Base-by-base conservation (phyloP, 37 sponge, comb jelly and placozoan species). In the Aphrocallistes beatrix region DNA sequence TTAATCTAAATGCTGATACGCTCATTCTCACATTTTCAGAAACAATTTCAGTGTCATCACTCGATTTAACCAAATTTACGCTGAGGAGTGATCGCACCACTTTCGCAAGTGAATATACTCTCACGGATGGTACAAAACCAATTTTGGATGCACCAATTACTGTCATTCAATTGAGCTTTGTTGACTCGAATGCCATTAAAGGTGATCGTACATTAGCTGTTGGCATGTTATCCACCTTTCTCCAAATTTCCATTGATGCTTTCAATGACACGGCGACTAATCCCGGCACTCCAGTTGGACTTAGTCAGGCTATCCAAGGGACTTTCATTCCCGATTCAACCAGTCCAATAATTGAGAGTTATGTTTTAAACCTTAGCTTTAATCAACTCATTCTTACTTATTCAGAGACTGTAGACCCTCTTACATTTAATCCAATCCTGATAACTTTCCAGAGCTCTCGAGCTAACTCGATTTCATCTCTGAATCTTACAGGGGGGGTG, bases 21-120 rank as follows among this genome's bases (percentile, higher is more conserved):
- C 82, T 94, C 0, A 88, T 90, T 32, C 83, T 95, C 30, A 93
- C 90, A 0, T 95, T 95, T 83, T 87, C 90, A 69, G 96, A 95
- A 51, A 90, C 96, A 37, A 92, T 95, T 1, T 38, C 37, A 51
- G 92, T 85, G 23, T 37, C 86, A 23, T 51, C 86, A 28, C 83
- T 95, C n/a, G 38, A 83, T 38, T 82, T 88, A 9, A 17, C 38
- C 21, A 36, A 34, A 3, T 37, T 95, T 8, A 89, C 88, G n/a
- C 83, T 95, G 0, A 3, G 75, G 34, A 60, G 75, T 60, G 21
- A 30, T 60, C 75, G n/a, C 1, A 60, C 17, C 34, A 60, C 34
- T 25, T 60, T 13, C n/a, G 10, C 75, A 25, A 21, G n/a, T 25
- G 8, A 49, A 17, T 49, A 50, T 30, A 23, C 38, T 81, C 51